phyloP scores from a whole-genome alignment of 2,888 invertebrate species.

The Polydesmus complanatus region DNA sequence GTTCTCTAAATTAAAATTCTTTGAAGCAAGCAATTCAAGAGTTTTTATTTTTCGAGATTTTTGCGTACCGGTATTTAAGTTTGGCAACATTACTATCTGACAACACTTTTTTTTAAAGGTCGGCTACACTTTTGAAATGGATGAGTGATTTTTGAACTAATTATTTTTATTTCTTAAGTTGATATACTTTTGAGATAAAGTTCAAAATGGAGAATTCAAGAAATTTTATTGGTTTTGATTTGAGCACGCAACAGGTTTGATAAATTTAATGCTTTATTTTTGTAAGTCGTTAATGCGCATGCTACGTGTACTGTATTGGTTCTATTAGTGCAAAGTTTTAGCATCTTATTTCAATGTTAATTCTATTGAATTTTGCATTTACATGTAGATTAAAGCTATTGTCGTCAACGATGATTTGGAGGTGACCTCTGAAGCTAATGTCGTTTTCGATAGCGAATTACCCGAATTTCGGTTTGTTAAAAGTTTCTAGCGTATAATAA shows the following conservation, averaged over 20 bases:
- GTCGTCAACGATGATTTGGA: slow-evolving; percentile 59
- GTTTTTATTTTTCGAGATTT: background rate
- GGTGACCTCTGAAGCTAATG: slow-evolving; percentile 60
- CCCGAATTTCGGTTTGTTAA: slow-evolving; percentile 79
- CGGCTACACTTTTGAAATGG: background rate
- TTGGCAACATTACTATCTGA: background rate
- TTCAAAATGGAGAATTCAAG: background rate
- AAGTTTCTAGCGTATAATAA: background rate
- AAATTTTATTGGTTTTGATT: slow-evolving; percentile 22
- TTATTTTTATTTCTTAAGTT: background rate
- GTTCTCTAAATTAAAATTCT: too few relatives aligned
- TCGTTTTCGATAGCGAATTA: slow-evolving; percentile 79
- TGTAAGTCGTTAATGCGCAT: too few relatives aligned
- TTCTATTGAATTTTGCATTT: background rate
- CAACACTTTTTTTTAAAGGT: background rate
- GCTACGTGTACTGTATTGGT: background rate
- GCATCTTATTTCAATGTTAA: slow-evolving; percentile 12
- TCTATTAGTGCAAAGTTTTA: background rate
- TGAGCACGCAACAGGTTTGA: slow-evolving; percentile 24
- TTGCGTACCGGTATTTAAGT: background rate
- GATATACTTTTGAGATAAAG: too few relatives aligned
- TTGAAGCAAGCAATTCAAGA: background rate
- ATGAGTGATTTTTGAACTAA: background rate
- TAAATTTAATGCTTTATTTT: background rate
- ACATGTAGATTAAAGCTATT: slow-evolving; percentile 70